These are phyloP conservation scores for Cryptus armator DNA, from an alignment of 2,888 invertebrate species.

Conservation along the genomic window DNA sequence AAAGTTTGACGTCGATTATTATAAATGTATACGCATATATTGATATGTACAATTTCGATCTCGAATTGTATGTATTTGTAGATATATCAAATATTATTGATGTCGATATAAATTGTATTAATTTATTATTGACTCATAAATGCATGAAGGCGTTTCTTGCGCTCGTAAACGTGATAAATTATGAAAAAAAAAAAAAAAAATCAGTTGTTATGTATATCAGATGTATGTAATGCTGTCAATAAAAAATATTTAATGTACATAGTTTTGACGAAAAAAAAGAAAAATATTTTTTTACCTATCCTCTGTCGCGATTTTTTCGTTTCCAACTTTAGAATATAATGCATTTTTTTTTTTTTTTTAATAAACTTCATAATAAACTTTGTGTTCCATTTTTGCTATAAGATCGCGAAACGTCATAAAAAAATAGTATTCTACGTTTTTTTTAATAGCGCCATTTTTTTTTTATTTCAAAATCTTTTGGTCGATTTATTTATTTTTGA, in stretches of 20 bases:
- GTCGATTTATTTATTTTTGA: neutral
- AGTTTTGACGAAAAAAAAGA: neutral
- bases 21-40: constrained; percentile 42
- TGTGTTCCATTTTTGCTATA: neutral
- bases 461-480: neutral
- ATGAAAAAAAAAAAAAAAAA: neutral
- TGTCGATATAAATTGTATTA: constrained; percentile 32
- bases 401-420: neutral
- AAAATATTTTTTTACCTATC: neutral
- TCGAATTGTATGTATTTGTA: constrained; percentile 24
- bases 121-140: constrained; percentile 19
- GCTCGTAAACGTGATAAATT: constrained; percentile 26
- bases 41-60: constrained; percentile 1
- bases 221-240: constrained; percentile 53
- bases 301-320: neutral
- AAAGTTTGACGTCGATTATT: constrained; percentile 36
- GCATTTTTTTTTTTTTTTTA: neutral
- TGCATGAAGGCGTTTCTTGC: constrained; percentile 14
- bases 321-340: neutral
- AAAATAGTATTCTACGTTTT: neutral
- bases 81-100: constrained; percentile 30
- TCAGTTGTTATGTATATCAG: constrained; percentile 38
- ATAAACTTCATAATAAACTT: neutral
- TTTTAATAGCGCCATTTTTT: neutral
- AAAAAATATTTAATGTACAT: constrained; percentile 41